Base-by-base conservation (phyloP, 2,888 invertebrate genomes). In the Aphodius sticticus region DNA sequence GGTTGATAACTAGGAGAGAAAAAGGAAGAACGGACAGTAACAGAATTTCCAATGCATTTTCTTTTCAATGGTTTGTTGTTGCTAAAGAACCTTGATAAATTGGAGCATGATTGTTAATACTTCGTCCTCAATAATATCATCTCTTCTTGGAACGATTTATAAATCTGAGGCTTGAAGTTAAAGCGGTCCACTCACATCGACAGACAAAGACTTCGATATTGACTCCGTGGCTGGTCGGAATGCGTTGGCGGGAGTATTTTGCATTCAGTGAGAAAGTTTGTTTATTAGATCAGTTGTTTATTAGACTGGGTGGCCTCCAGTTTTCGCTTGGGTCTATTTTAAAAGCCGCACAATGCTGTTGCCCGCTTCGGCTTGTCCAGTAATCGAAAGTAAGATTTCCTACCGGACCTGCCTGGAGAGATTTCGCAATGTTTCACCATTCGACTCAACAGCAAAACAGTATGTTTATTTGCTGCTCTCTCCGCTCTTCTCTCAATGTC, bases 181-280 rank as follows among this genome's bases (percentile, higher is more conserved):
- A 12, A 3, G 4, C 6, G 26, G 26, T 53, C 53, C 9, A 9
- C 12, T 7, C 9, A 12, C 12, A 53, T 53, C 53, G 53, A 53
- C 53, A 53, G 12, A 53, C 53, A 53, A 53, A 53, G 53, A 53
- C 53, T 53, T 53, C 53, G 53, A 53, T 53, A 53, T 53, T 53
- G 53, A 53, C 53, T 53, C 9, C 12, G 53, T 12, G 9, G 53
- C 53, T 53, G 7, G 12, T 53, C 12, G 53, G 53, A 53, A 53
- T 53, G 53, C 53, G 53, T 53, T 53, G 53, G 53, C 53, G 53
- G 53, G 53, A 53, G 53, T 53, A 53, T 53, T 53, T 53, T 53
- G 53, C 53, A 53, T 53, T 53, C 53, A 5, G 53, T 53, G 53
- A 53, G 53, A 53, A 53, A 53, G 53, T 53, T 53, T 53, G 53